phyloP scores from a whole-genome alignment of 1,140 invertebrate genomes.

The Monochamus saltuarius region DNA sequence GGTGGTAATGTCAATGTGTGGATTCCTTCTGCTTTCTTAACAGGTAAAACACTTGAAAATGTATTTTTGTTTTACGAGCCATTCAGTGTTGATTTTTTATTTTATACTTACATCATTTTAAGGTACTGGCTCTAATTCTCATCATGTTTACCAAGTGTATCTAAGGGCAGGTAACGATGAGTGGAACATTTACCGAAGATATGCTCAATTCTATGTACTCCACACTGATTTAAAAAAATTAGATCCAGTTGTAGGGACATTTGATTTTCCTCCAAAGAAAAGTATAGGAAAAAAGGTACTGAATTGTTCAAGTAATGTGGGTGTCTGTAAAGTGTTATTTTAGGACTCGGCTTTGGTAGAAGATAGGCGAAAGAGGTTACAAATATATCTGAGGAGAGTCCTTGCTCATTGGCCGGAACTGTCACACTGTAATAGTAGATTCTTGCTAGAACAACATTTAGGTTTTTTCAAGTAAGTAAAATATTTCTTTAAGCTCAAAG shows the following conservation, averaged over 20 bases:
- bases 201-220: slow-evolving; percentile 84
- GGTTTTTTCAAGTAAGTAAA: slow-evolving; percentile 77
- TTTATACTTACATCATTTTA: slow-evolving; percentile 17
- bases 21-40: slow-evolving; percentile 88
- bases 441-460: slow-evolving; percentile 69
- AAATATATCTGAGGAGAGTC: slow-evolving; percentile 77
- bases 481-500: slow-evolving; percentile 1
- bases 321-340: slow-evolving; percentile 25
- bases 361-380: slow-evolving; percentile 70
- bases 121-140: slow-evolving; percentile 60
- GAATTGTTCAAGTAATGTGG: slow-evolving; percentile 11
- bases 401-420: slow-evolving; percentile 73
- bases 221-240: slow-evolving; percentile 80
- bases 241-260: slow-evolving; percentile 72
- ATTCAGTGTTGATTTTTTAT: background rate
- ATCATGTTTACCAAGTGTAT: slow-evolving; percentile 90
- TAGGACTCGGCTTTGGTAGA: slow-evolving; percentile 82
- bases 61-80: background rate
- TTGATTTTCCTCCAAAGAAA: slow-evolving; percentile 94
- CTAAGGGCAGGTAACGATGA: slow-evolving; percentile 83
- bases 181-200: slow-evolving; percentile 92
- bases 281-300: slow-evolving; percentile 83
- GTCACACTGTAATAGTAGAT: slow-evolving; percentile 65
- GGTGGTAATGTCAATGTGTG: slow-evolving; percentile 72
- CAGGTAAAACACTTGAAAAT: slow-evolving; percentile 56